Evolutionary conservation across 2,113 vertebrate species (phyloP), one percentile per base, ranked within the genome.

Genomic region (Mormoops blainvillei): DNA sequence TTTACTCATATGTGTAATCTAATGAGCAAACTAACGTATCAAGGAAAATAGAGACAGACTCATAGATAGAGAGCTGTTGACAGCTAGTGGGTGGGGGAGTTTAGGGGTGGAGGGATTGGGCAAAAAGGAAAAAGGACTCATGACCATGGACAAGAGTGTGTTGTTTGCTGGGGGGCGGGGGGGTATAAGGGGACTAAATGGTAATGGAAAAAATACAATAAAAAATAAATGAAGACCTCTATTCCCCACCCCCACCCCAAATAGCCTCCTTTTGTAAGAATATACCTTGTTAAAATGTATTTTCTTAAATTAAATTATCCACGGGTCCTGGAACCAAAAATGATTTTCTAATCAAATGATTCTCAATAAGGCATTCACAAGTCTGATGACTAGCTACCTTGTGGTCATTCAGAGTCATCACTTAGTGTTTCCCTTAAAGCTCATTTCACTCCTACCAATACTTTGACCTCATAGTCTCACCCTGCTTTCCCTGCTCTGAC

Each of bases 251-350:
- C 28, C 31, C 31, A 31, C 1, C n/a, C 38, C 87, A 63, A 45
- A 18, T 58, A 81, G 28, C 7, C 20, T 91, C n/a, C n/a, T 31
- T 22, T 56, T 81, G 36, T 38, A 80, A 61, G n/a, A 93, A 52
- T 65, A 92, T 54, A 67, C 41, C 36, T 83, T 83, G 26, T 18
- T 61, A 94, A n/a, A 63, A 68, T 80, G 16, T 50, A 31, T 94
- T 95, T 97, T 94, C 61, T 67, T 74, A 68, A 87, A 38, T 96
- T 89, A 70, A 22, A 41, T 86, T 83, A 70, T 67, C n/a, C 3
- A 52, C 18, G 45, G 89, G 20, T 5, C 33, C 61, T 61, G 58
- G 31, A 95, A 80, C 20, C 4, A 5, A 43, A 33, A 83, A 70
- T 90, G 65, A 38, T 19, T 85, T 92, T 94, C 54, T 70, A 56